Base-by-base conservation (phyloP, 2,888 invertebrate species). In the Adelphocoris suturalis region DNA sequence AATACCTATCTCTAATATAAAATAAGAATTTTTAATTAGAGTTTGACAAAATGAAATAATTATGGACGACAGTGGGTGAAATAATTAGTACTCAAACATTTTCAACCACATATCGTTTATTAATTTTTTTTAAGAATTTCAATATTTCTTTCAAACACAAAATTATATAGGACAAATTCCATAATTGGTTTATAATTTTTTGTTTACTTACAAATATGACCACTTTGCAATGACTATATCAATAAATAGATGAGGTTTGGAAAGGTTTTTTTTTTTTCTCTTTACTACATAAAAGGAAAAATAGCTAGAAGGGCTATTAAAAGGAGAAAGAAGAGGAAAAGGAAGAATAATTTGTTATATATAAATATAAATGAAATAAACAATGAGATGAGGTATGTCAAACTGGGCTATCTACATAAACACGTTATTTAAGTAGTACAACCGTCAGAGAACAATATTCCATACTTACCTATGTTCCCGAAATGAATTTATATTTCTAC, bases 81-180 rank as follows among this genome's bases (percentile, higher is more conserved):
- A 80, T 80, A 80, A 37, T 37, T 2, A 80, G n/a, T 47, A 80
- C 46, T 52, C 13, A 12, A 9, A 52, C 47, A 86, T 86, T 47
- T 89, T 90, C 86, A 91, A 91, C 91, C 91, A 91, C 90, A 88
- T 91, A 91, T 91, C 89, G 85, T 92, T 91, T 91, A 90, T 91
- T 90, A 90, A 61, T 89, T 90, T 91, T 91, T 91, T 90, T 91
- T 91, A 82, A 90, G 91, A 90, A 92, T 91, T 91, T 92, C 90
- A 91, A 89, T 89, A 90, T 90, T 92, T 91, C 91, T 90, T 91
- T 91, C 91, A 91, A 91, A 91, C 91, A 92, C 91, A 92, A 91
- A 91, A 92, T 91, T 91, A 91, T 91, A 92, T 91, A 91, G 92
- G 91, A 92, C 91, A 92, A 91, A 90, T 91, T 91, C 85, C 80